Evolutionary conservation across 2,888 invertebrate species (phyloP), one percentile per base, ranked within the genome.

Genomic region (Dicroscelio sp.): DNA sequence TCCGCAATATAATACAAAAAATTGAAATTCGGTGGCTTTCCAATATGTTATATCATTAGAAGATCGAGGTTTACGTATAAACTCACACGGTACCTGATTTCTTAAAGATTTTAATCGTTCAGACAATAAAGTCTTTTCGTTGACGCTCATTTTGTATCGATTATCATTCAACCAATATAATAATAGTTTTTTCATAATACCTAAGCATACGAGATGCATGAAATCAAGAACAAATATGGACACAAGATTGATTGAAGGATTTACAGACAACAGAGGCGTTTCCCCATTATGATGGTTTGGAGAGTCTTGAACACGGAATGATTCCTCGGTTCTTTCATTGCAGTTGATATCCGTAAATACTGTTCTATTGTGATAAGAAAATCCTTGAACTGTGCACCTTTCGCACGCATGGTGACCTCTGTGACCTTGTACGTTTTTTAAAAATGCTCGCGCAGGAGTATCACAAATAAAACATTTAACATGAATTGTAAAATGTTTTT

Each of bases 21-120:
- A 92, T 17, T 93, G 79, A 71, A 92, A 92, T 84, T 94, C 91
- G 6, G 94, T 94, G 5, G 94, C 94, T 88, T 94, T 94, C 92
- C 92, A 95, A 20, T 86, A 86, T 27, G 48, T 65, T 10, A 93
- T 33, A 33, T 87, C 48, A 17, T 87, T 31, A 3, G 92, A 35
- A 6, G 71, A 67, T 38, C 90, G 75, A 0, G 93, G 87, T 86
- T 93, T 94, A 58, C 95, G 88, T 43, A 84, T 85, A 84, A 95
- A 95, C 84, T 95, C 95, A 10, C 23, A 30, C 2, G 95, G 93
- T 31, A 92, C 76, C 73, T 90, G 90, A 12, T 8, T 35, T 69
- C 63, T 87, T 27, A 93, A 38, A 8, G 23, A 0, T 23, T 25
- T 8, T 23, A 84, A 76, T 52, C 65, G n/a, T n/a, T n/a, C n/a